These are phyloP conservation scores for Dryomyza anilis DNA, from an alignment of 2,888 invertebrate genomes.

Conservation along the genomic window DNA sequence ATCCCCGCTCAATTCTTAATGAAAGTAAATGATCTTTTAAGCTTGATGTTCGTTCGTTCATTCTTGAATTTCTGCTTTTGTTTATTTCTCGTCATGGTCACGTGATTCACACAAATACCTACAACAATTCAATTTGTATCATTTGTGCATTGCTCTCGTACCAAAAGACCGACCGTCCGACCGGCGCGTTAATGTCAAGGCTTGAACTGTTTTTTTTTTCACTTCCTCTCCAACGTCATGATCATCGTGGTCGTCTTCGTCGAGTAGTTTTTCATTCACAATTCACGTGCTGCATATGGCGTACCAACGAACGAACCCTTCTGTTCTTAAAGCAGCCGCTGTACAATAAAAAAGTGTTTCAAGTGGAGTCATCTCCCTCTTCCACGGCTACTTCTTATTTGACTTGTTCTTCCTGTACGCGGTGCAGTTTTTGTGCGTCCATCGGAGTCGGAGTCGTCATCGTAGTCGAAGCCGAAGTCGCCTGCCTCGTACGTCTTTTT, in stretches of 20 bases:
- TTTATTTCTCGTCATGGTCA: slow-evolving; percentile 55
- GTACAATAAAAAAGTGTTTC: slow-evolving; percentile 5
- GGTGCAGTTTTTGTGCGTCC: slow-evolving; percentile 24
- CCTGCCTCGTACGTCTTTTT: slow-evolving; percentile 32
- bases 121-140: slow-evolving; percentile 54
- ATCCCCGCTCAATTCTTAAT: slow-evolving; percentile 37
- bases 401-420: slow-evolving; percentile 15
- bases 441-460: slow-evolving; percentile 6
- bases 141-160: no score
- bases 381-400: neutral
- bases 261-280: slow-evolving; percentile 25
- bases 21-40: slow-evolving; percentile 52
- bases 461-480: slow-evolving; percentile 24
- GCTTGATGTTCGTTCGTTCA: slow-evolving; percentile 14
- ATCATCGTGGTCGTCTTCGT: neutral
- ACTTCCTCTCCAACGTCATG: neutral
- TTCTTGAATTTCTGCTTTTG: slow-evolving; percentile 32
- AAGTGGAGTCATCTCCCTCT: neutral
- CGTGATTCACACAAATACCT: slow-evolving; percentile 53
- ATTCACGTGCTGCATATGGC: slow-evolving; percentile 23
- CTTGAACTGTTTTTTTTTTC: slow-evolving; percentile 32
- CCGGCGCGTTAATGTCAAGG: slow-evolving; percentile 27
- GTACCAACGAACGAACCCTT: no score
- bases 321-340: neutral
- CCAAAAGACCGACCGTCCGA: no score